Base-by-base conservation (phyloP, 2,888 invertebrate species). In the Cheilosia vernalis region DNA sequence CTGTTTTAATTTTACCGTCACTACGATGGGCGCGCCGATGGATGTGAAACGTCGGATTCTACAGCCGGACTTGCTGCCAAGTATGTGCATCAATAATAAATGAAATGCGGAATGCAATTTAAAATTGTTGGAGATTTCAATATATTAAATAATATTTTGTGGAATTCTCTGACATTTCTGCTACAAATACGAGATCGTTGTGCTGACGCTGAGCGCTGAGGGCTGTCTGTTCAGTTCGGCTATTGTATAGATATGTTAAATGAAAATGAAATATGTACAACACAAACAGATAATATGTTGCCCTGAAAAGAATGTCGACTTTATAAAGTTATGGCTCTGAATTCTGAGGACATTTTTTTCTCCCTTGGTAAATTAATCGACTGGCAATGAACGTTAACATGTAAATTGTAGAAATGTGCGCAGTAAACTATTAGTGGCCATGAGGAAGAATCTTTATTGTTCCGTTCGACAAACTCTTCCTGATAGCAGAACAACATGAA, bases 91-190 rank as follows among this genome's bases (percentile, higher is more conserved):
- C 83, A 84, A 84, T 84, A 84, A 84, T 84, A 84, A 74, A 73
- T 84, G 79, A 84, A 84, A 84, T 84, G 83, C 63, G 83, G 83
- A 84, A 84, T 84, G 83, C 79, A 84, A 74, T 84, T 84, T 79
- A 84, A 79, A 79, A 79, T 84, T 84, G 73, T 69, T 84, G 73
- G 2, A 24, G 63, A 79, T 84, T 84, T 84, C 79, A 84, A 84
- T 84, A 79, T 74, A 84, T 84, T 84, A 84, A 84, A 84, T 74
- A 84, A 84, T 84, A 84, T 84, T 84, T 84, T 84, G 40, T 42
- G 79, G 83, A 84, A 84, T 84, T 79, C 74, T 49, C 42, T 56
- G 44, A 53, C 60, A 80, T 80, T 67, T 67, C 60, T 30, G 53
- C 53, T 53, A 55, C 40, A 27, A 53, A 70, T 60, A 42, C 37